phyloP scores from a whole-genome alignment of 2,888 invertebrate species.

The Liopterus haemorrhoidalis region DNA sequence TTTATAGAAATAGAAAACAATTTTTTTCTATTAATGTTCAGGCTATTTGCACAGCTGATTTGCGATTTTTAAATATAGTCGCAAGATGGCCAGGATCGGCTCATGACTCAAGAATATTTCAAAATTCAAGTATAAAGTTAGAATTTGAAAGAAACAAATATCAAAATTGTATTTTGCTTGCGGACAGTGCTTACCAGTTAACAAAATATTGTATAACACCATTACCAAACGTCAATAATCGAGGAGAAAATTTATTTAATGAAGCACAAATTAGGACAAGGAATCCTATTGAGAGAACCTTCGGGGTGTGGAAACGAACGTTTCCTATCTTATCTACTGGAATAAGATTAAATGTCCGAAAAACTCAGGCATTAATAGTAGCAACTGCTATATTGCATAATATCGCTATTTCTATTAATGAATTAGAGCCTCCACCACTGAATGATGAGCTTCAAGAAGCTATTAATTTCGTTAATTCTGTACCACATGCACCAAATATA shows the following conservation, averaged over 20 bases:
- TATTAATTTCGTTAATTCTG: constrained; percentile 3
- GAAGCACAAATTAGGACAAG: constrained; percentile 3
- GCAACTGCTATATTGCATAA: constrained; percentile 1
- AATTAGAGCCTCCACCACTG: background rate
- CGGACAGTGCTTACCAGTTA: no score
- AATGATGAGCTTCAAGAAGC: constrained; percentile 1
- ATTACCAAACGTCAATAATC: background rate
- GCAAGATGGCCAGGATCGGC: constrained; percentile 1
- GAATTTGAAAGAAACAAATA: no score
- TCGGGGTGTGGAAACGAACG: background rate
- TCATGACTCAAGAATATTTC: constrained; percentile 1
- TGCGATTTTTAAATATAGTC: background rate
- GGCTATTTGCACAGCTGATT: background rate
- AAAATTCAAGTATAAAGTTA: constrained; percentile 3
- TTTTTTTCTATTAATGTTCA: constrained; percentile 2
- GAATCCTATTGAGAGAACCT: background rate
- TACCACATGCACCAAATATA: no score
- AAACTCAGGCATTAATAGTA: background rate
- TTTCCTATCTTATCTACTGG: background rate
- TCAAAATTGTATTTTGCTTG: no score
- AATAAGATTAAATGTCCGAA: constrained; percentile 2
- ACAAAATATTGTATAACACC: constrained; percentile 4
- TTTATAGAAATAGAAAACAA: constrained; percentile 2
- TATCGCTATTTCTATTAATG: background rate
- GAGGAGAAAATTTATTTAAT: constrained; percentile 2